A percentile compares a stretch with the other conserved stretches of the same genome.
These are phyloP conservation scores for Phalloptychus januarius DNA, from an alignment of 2,797 vertebrate genomes.

Conservation along the genomic window DNA sequence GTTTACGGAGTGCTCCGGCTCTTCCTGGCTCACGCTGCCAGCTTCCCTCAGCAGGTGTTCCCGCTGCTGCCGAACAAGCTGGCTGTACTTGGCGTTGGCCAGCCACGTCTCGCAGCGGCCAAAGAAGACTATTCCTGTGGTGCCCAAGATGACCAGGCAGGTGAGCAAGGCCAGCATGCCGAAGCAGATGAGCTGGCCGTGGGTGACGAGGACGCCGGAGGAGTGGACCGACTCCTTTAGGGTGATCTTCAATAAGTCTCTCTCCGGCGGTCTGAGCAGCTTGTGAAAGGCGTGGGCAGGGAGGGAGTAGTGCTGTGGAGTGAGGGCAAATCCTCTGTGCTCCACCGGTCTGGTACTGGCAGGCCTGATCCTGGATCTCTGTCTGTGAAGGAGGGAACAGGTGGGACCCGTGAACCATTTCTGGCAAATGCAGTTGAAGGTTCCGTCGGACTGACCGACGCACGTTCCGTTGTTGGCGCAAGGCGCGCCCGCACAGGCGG, in stretches of 20 bases:
- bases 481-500: slow-evolving; percentile 77
- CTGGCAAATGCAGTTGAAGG: slow-evolving; percentile 84
- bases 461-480: slow-evolving; percentile 89
- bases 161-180: slow-evolving; percentile 91
- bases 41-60: slow-evolving; percentile 85
- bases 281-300: slow-evolving; percentile 84
- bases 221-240: slow-evolving; percentile 87
- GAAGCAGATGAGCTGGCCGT: slow-evolving; percentile 92
- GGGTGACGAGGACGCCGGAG: slow-evolving; percentile 82
- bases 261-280: slow-evolving; percentile 80
- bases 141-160: slow-evolving; percentile 90
- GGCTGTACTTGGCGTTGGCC: slow-evolving; percentile 88
- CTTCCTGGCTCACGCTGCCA: slow-evolving; percentile 53
- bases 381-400: slow-evolving; percentile 74
- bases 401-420: slow-evolving; percentile 83
- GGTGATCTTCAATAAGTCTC: slow-evolving; percentile 89
- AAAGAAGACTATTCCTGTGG: slow-evolving; percentile 89
- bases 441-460: slow-evolving; percentile 74
- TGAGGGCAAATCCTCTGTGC: slow-evolving; percentile 61
- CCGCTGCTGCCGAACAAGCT: slow-evolving; percentile 88
- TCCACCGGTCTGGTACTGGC: slow-evolving; percentile 57
- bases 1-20: slow-evolving; percentile 87
- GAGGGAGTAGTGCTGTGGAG: slow-evolving; percentile 78
- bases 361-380: slow-evolving; percentile 59
- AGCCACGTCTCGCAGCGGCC: slow-evolving; percentile 92